Base-by-base conservation (phyloP, 2,113 vertebrate genomes). In the Mobula hypostoma region DNA sequence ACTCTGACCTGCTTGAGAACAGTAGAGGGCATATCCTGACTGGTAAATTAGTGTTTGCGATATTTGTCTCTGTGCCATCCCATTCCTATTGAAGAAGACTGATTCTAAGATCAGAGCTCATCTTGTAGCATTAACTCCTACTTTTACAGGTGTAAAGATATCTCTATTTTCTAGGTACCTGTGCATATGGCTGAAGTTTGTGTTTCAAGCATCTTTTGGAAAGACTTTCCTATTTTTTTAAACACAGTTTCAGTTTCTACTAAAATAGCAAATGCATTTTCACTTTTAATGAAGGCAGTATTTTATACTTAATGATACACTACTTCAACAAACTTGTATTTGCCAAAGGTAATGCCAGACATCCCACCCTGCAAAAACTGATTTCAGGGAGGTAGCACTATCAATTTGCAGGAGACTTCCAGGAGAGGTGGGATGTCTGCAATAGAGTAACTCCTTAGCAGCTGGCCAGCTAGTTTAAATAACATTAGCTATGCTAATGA, bases 281-380 rank as follows among this genome's bases (percentile, higher is more conserved):
- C 40, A 48, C 68, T 93, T 21, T 29, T 93, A 24, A 74, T 72
- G 24, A 72, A 40, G 40, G 48, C 48, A 32, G 36, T 76, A 76
- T 74, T 74, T 93, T 29, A 93, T 40, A 93, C 70, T 74, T 93
- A 93, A 93, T 93, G 66, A 48, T 56, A 56, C 32, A 27, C 91
- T 93, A 70, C 40, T 74, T 93, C 36, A 74, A 70, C 72, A 70
- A 93, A 74, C 19, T 74, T 93, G 24, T 72, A 93, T 74, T 93
- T 93, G 90, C 36, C 21, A 74, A 93, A 93, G 68, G 68, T 40
- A 70, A 72, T 72, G 90, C 90, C 36, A 36, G 36, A 36, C 36
- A 36, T 36, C 36, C 36, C 36, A 36, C 36, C 36, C 36, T 36
- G 36, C 36, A 36, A 36, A 36, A 36, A 36, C 36, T 36, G 36